These are phyloP conservation scores for Microchrysa polita DNA, from an alignment of 2,888 invertebrate species.

Conservation along the genomic window DNA sequence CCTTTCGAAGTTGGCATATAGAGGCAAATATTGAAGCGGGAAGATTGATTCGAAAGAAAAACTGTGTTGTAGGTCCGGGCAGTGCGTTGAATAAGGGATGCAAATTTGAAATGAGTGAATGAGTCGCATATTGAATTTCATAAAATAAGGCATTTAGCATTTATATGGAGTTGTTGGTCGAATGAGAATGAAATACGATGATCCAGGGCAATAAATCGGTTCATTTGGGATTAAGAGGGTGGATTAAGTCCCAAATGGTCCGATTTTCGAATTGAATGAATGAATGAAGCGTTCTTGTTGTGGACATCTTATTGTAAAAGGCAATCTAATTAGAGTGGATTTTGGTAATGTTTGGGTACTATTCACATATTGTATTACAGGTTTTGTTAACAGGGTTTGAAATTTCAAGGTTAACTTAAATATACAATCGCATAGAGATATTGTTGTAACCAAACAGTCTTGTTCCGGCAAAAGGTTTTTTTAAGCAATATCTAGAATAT, in stretches of 20 bases:
- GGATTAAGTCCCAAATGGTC: slow-evolving; percentile 48
- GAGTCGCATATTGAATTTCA: slow-evolving; percentile 43
- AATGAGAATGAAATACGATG: slow-evolving; percentile 46
- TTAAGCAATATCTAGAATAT: too few relatives aligned
- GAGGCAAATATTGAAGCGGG: background rate
- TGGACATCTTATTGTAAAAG: background rate
- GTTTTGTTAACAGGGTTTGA: too few relatives aligned
- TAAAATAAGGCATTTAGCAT: slow-evolving; percentile 38
- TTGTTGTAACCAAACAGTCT: too few relatives aligned
- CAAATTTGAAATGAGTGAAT: slow-evolving; percentile 38
- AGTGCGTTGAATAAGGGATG: slow-evolving; percentile 28
- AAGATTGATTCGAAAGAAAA: slow-evolving; percentile 4
- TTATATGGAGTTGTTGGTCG: slow-evolving; percentile 30
- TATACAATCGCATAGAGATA: too few relatives aligned
- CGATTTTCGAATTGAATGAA: slow-evolving; percentile 37
- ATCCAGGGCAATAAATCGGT: slow-evolving; percentile 49
- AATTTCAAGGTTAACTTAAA: too few relatives aligned
- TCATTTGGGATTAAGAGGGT: slow-evolving; percentile 45
- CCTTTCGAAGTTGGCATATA: background rate
- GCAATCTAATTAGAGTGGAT: slow-evolving; percentile 6
- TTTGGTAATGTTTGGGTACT: background rate
- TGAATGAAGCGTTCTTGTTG: background rate
- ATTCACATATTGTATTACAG: too few relatives aligned
- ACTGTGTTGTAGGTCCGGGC: slow-evolving; percentile 2
- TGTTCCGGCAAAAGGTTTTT: too few relatives aligned